A percentile compares a stretch with the other conserved stretches of the same genome.
These are phyloP conservation scores for Zenarchopterus dispar DNA, from an alignment of 2,797 vertebrate genomes.

Conservation along the genomic window DNA sequence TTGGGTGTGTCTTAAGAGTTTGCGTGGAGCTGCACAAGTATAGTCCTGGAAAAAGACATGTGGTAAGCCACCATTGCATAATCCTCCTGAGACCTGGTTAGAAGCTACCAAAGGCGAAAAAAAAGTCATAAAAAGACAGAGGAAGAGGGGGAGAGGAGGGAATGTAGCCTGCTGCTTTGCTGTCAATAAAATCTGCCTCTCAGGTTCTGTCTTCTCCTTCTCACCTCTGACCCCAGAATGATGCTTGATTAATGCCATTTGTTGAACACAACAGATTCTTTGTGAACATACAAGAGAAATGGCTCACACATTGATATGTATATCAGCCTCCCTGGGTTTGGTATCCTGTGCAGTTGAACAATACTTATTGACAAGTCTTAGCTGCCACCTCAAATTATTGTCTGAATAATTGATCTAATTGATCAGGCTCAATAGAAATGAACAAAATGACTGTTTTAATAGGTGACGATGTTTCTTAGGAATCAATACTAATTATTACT, in stretches of 20 bases:
- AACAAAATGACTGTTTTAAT: constrained; percentile 52
- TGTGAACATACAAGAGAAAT: constrained; percentile 56
- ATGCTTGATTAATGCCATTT: constrained; percentile 61
- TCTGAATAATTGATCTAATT: constrained; percentile 69
- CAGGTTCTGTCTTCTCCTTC: constrained; percentile 49
- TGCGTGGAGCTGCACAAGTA: constrained; percentile 57
- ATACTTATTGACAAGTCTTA: constrained; percentile 54
- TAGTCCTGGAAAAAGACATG: constrained; percentile 63
- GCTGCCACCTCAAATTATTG: constrained; percentile 50
- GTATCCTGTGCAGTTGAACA: constrained; percentile 20
- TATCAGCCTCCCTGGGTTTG: constrained; percentile 41
- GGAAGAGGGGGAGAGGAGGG: constrained; percentile 12
- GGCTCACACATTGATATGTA: constrained; percentile 59
- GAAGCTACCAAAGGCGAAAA: constrained; percentile 43
- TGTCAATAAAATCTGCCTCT: constrained; percentile 48
- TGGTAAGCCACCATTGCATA: constrained; percentile 68
- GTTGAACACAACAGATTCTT: constrained; percentile 63
- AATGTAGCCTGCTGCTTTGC: constrained; percentile 40
- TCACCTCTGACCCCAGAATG: constrained; percentile 62
- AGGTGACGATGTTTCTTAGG: constrained; percentile 41
- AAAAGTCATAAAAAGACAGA: constrained; percentile 37
- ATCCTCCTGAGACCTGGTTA: constrained; percentile 65
- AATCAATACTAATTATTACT: constrained; percentile 63
- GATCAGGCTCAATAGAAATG: constrained; percentile 58
- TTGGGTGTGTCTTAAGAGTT: constrained; percentile 69